Percentiles rank a stretch among this genome's conserved stretches.
phyloP scores from a whole-genome alignment of 2,113 vertebrate species.

The Ranitomeya imitator region DNA sequence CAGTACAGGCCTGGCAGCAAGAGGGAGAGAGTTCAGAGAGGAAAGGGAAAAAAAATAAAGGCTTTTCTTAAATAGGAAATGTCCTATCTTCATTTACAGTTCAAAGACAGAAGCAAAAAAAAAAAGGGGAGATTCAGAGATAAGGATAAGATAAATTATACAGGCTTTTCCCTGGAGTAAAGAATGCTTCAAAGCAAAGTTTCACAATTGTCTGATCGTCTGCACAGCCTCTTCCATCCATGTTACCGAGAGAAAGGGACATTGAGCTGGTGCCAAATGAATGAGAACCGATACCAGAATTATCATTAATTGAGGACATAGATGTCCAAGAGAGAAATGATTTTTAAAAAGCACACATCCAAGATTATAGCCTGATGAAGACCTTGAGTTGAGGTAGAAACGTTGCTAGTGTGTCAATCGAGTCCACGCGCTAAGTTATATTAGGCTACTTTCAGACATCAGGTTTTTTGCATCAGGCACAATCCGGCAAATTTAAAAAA shows the following conservation, averaged over 20 bases:
- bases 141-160: constrained; percentile 62
- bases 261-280: background rate
- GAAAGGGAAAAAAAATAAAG: constrained; percentile 31
- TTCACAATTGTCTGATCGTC: constrained; percentile 7
- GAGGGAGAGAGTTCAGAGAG: constrained; percentile 20
- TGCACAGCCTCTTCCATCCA: background rate
- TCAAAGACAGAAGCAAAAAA: constrained; percentile 50
- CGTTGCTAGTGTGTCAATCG: too few relatives aligned
- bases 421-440: too few relatives aligned
- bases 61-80: constrained; percentile 59
- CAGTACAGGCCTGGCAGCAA: constrained; percentile 49
- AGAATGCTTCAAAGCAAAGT: constrained; percentile 52
- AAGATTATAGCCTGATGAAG: too few relatives aligned
- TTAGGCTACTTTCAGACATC: too few relatives aligned
- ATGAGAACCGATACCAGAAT: background rate
- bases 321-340: background rate
- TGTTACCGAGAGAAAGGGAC: background rate
- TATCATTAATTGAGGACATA: constrained; percentile 5
- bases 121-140: constrained; percentile 60
- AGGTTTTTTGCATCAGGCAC: too few relatives aligned
- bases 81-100: constrained; percentile 62
- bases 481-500: too few relatives aligned
- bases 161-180: constrained; percentile 56
- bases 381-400: too few relatives aligned
- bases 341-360: background rate